Percentiles rank a stretch among this genome's conserved stretches.
These are phyloP conservation scores for Ellobium chinense DNA, from an alignment of 2,888 invertebrate genomes.

Conservation along the genomic window DNA sequence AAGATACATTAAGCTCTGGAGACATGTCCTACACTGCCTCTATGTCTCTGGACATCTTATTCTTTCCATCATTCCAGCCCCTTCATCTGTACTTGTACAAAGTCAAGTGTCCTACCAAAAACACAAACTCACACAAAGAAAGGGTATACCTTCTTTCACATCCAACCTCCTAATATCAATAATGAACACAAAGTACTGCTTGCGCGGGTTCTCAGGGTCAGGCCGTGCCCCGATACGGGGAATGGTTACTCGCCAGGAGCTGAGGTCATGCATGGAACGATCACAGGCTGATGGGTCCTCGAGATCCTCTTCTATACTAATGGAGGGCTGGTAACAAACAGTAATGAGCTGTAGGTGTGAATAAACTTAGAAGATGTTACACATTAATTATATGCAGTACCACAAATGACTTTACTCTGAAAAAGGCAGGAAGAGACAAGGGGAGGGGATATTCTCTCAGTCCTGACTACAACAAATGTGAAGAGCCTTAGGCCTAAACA, in stretches of 20 bases:
- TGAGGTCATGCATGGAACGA: conserved; percentile 82
- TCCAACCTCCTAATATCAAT: conserved; percentile 80
- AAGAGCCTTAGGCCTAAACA: too few relatives aligned
- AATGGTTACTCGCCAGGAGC: conserved; percentile 66
- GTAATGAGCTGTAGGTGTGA: too few relatives aligned
- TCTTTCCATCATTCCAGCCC: too few relatives aligned
- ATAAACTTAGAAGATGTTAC: too few relatives aligned
- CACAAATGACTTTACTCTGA: not conserved
- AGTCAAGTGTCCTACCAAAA: not conserved
- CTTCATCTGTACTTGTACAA: too few relatives aligned
- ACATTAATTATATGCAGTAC: too few relatives aligned
- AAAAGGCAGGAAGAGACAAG: not conserved
- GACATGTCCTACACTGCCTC: too few relatives aligned
- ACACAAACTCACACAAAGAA: not conserved
- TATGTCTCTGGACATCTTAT: too few relatives aligned
- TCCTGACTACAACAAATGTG: too few relatives aligned
- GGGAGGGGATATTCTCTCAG: too few relatives aligned
- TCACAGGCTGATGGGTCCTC: conserved; percentile 52
- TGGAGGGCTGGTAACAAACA: conserved; percentile 37
- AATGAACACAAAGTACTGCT: conserved; percentile 78
- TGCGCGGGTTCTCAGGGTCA: conserved; percentile 71
- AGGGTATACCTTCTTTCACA: conserved; percentile 58
- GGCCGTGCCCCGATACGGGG: conserved; percentile 41
- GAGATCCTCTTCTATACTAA: conserved; percentile 56
- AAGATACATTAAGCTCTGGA: too few relatives aligned